phyloP scores from a whole-genome alignment of 2,797 vertebrate genomes.

The Luscinia megarhynchos region DNA sequence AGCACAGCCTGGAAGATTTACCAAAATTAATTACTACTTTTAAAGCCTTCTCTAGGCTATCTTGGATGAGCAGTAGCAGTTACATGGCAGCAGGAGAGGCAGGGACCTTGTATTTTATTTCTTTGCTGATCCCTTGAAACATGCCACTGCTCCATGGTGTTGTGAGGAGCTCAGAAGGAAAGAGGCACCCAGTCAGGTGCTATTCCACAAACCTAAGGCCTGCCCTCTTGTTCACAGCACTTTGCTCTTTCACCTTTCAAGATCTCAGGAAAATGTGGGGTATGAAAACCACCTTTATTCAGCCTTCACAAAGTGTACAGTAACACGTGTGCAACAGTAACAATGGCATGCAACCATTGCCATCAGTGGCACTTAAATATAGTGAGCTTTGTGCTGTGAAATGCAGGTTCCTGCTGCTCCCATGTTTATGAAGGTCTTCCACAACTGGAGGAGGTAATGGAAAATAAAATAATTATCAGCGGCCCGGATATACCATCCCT shows the following conservation, averaged over 20 bases:
- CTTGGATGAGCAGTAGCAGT: not conserved
- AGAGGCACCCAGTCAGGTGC: rapidly evolving
- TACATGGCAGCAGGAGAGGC: not conserved
- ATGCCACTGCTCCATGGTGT: not conserved
- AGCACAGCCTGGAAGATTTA: not conserved
- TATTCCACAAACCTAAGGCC: not conserved
- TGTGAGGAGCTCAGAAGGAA: not conserved
- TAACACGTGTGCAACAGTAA: not conserved
- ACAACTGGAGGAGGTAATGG: not conserved
- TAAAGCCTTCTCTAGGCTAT: not conserved
- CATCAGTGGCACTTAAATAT: not conserved
- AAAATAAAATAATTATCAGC: not conserved
- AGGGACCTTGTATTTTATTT: not conserved
- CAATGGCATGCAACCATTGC: not conserved
- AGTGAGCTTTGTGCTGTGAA: not conserved
- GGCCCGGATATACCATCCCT: not conserved
- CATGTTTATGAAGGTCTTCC: not conserved
- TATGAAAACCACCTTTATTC: not conserved
- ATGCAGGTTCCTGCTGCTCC: rapidly evolving
- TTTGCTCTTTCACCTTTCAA: not conserved
- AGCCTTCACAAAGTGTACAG: not conserved
- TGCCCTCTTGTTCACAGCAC: not conserved
- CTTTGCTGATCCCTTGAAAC: not conserved
- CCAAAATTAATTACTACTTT: not conserved
- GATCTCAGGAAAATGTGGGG: not conserved